Percentiles rank a stretch among this genome's conserved stretches.
Conservation (phyloP, 2,888 invertebrate species). For the Caenorhabditis zanzibari region DNA sequence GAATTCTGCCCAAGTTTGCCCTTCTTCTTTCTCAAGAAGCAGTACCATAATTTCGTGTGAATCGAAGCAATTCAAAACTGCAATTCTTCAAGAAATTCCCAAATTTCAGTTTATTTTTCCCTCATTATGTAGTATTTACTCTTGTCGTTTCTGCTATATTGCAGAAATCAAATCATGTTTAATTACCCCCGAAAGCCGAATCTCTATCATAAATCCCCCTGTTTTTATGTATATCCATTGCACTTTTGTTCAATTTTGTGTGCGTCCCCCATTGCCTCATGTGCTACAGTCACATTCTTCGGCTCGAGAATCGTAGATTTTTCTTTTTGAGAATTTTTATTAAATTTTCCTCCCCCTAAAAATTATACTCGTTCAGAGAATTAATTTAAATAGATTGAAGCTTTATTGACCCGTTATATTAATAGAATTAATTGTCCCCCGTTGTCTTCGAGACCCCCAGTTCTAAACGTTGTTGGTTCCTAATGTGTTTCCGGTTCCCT, state of each 20-base stretch:
- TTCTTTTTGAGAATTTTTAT: conserved; percentile 16
- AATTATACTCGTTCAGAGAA: conserved; percentile 34
- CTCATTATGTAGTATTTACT: conserved; percentile 35
- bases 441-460: background rate
- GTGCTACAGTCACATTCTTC: background rate
- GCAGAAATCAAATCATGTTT: conserved; percentile 17
- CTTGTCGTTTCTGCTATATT: conserved; percentile 25
- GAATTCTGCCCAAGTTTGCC: conserved; percentile 34
- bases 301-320: conserved; percentile 12
- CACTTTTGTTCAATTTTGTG: conserved; percentile 1
- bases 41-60: conserved; percentile 46
- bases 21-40: conserved; percentile 24
- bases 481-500: conserved; percentile 1
- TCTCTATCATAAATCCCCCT: background rate
- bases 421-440: conserved; percentile 24
- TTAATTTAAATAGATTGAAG: conserved; percentile 41
- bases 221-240: conserved; percentile 16
- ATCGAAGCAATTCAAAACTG: conserved; percentile 10
- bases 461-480: conserved; percentile 15
- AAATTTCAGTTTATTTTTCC: background rate
- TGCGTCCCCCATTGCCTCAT: background rate
- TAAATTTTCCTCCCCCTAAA: conserved; percentile 5
- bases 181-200: background rate
- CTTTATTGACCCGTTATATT: conserved; percentile 27
- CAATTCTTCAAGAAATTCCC: background rate